Evolutionary conservation across 1,140 invertebrate species (phyloP).

Genomic region (Mycetomoellerius zeteki): DNA sequence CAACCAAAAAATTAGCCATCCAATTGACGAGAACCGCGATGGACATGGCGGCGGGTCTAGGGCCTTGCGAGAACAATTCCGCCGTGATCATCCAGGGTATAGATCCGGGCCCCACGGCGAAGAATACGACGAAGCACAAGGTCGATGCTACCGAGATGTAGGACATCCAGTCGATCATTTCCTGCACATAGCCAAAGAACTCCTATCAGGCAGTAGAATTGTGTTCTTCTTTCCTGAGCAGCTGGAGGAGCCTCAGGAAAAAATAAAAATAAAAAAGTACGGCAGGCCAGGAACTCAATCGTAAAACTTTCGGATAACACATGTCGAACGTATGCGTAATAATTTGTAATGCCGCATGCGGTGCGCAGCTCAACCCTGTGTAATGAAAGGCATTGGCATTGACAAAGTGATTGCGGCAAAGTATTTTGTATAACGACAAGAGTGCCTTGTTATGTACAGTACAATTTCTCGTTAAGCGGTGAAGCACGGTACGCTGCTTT

Average conservation of each 20-base stretch:
- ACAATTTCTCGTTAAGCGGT: constrained; percentile 68
- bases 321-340: constrained; percentile 48
- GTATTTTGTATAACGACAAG: constrained; percentile 56
- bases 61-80: constrained; percentile 98
- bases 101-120: constrained; percentile 97
- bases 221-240: constrained; percentile 86
- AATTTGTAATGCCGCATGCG: constrained; percentile 75
- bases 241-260: constrained; percentile 86
- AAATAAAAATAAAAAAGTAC: constrained; percentile 62
- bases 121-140: constrained; percentile 98
- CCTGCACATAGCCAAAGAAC: constrained; percentile 98
- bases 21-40: constrained; percentile 99
- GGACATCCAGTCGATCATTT: constrained; percentile 99
- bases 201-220: constrained; percentile 91
- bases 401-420: constrained; percentile 69
- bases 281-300: constrained; percentile 63
- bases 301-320: constrained; percentile 46
- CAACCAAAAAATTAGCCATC: constrained; percentile 99
- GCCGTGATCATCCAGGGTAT: constrained; percentile 99
- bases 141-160: constrained; percentile 98
- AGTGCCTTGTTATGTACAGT: constrained; percentile 71
- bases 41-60: constrained; percentile 98
- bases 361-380: constrained; percentile 84
- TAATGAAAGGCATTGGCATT: constrained; percentile 69
- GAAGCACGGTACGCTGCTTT: constrained; percentile 64